Percentiles rank a stretch among this genome's conserved stretches.
These are phyloP conservation scores for Drosophila lacteicornis DNA, from an alignment of 1,140 invertebrate species.

Conservation along the genomic window DNA sequence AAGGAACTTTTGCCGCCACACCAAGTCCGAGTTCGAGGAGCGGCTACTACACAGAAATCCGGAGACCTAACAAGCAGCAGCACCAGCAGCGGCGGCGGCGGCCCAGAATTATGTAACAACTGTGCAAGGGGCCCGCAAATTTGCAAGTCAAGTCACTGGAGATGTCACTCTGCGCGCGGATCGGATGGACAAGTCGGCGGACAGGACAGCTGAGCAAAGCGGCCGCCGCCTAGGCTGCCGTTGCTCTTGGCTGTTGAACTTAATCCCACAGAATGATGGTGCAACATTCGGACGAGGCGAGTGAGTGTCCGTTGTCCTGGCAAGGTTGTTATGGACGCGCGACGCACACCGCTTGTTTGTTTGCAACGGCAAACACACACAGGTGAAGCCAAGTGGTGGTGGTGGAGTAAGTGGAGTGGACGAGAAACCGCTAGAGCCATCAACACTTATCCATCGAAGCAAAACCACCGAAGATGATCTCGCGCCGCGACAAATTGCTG, in stretches of 20 bases:
- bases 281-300: constrained; percentile 64
- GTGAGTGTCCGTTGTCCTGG: constrained; percentile 77
- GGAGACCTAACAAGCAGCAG: constrained; percentile 67
- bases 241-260: constrained; percentile 57
- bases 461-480: constrained; percentile 80
- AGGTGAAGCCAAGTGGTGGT: neutral
- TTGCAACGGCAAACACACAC: constrained; percentile 61
- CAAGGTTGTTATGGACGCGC: constrained; percentile 78
- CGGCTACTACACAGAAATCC: constrained; percentile 76
- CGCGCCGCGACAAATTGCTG: constrained; percentile 85
- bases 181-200: constrained; percentile 71
- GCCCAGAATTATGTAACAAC: constrained; percentile 78
- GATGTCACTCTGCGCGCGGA: constrained; percentile 66
- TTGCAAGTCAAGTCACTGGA: constrained; percentile 79
- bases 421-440: constrained; percentile 10
- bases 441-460: constrained; percentile 21
- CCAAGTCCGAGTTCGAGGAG: constrained; percentile 53
- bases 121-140: constrained; percentile 60
- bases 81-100: constrained; percentile 12
- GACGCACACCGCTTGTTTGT: constrained; percentile 65
- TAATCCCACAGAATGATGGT: constrained; percentile 76
- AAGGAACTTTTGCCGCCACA: constrained; percentile 80
- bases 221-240: constrained; percentile 48
- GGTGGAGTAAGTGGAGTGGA: neutral
- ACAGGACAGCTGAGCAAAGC: constrained; percentile 81